Base-by-base conservation (phyloP, 2,113 vertebrate species). In the Cyprinodon tularosa region DNA sequence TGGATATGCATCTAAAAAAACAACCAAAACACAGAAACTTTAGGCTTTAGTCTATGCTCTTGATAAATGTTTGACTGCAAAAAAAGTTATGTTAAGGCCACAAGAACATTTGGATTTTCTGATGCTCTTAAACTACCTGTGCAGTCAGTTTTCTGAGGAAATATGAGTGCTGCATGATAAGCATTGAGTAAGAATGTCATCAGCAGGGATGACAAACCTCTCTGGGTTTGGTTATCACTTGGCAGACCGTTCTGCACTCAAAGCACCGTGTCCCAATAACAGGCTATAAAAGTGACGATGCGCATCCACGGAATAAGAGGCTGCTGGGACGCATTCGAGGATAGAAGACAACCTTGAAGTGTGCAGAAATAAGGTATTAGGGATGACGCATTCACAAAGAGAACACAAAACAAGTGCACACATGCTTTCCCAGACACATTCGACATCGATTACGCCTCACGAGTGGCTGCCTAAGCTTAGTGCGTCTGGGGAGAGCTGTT, bases 321-420 rank as follows among this genome's bases (percentile, higher is more conserved):
- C 53, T 12, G 59, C 68, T 17, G 40, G 44, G 63, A 69, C 10
- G 42, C 65, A 44, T 72, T 40, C 53, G 7, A 38, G 60, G 62
- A 74, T 61, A 64, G 72, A 82, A 84, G 85, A 68, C 42, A 73
- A 69, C 81, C 66, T 70, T 78, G 61, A 77, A 78, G 80, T 71
- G 74, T 38, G 62, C 8, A 40, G 17, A 29, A 44, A 47, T 9
- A 45, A 47, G 2, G 4, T 15, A 39, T 12, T 40, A 69, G 74
- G 82, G 73, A 83, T 80, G 84, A 80, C 81, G 75, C 76, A 78
- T 63, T 71, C 13, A 61, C 50, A 60, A 4, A n/a, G 1, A 69
- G 13, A 62, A 66, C 48, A 66, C 48, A 62, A 29, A 53, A 74
- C 64, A 66, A 62, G 73, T 3, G 13, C 66, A 6, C 80, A 74